Base-by-base conservation (phyloP, 2,888 invertebrate species). In the Philaethria dido region DNA sequence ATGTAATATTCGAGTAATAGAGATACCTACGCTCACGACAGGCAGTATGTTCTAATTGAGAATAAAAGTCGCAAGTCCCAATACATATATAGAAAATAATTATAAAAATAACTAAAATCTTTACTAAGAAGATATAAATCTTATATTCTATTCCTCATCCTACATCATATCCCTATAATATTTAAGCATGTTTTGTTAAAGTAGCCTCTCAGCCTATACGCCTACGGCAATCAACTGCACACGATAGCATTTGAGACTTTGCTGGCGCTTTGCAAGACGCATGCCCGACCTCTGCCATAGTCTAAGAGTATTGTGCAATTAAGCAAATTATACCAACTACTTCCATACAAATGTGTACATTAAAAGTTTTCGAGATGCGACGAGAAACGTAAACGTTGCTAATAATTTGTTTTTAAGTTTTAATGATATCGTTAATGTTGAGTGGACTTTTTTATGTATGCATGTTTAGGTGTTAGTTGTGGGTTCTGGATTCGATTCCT, bases 211-310 rank as follows among this genome's bases (percentile, higher is more conserved):
- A 25, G 45, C 18, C 68, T 70, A 72, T 22, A 36, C 48, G 64
- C 73, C 71, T 45, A 62, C 64, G 68, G 74, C 75, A 73, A 72
- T 74, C 69, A 69, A 72, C 69, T 73, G 75, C 70, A 73, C 71
- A 72, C 65, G 73, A 74, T 73, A 68, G 72, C 72, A 68, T 73
- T 73, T 69, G 61, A 72, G 72, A 66, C 68, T 71, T 69, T 60
- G 67, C 64, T 33, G 66, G 55, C 64, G 62, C 66, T 66, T 36
- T 68, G 60, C 52, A 52, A 71, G 68, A 69, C 59, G 66, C 69
- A 68, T 55, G 57, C 57, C 59, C 64, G 71, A 72, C 71, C 69
- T 68, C 60, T 59, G 59, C 63, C 69, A 69, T 64, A 69, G 66
- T 20, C 59, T 68, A 68, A 72, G 69, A 70, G 65, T 62, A 59